Evolutionary conservation across 2,888 invertebrate species (phyloP).

Genomic region (Junonia oenone): DNA sequence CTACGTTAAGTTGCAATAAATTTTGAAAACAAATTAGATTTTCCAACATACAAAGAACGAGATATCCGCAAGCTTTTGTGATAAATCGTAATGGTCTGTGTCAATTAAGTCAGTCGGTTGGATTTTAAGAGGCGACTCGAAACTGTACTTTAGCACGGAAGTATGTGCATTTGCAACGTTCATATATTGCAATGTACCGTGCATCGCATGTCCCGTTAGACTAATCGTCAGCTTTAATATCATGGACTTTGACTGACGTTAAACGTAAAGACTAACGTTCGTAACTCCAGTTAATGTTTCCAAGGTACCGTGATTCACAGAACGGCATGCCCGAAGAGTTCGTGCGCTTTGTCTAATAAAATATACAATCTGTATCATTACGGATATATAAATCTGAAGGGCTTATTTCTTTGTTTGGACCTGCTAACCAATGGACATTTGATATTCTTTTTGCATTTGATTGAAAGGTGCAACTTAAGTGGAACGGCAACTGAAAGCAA

Average conservation of each 20-base stretch:
- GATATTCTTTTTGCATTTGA: too few species aligned
- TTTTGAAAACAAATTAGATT: too few species aligned
- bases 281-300: slow-evolving; percentile 1
- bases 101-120: slow-evolving; percentile 13
- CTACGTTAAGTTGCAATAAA: too few species aligned
- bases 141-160: slow-evolving; percentile 12
- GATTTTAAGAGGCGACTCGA: background rate
- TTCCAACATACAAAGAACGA: too few species aligned
- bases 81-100: slow-evolving; percentile 15
- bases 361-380: background rate
- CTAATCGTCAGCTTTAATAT: slow-evolving; percentile 21
- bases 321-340: background rate
- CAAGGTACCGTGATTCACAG: slow-evolving; percentile 7
- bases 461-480: too few species aligned
- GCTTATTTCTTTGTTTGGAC: too few species aligned
- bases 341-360: background rate
- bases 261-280: background rate
- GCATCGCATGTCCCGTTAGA: slow-evolving; percentile 15
- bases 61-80: background rate
- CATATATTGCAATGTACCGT: slow-evolving; percentile 16
- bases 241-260: slow-evolving; percentile 11
- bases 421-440: too few species aligned
- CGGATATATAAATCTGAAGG: too few species aligned
- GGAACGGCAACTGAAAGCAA: too few species aligned
- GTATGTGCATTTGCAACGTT: slow-evolving; percentile 16